Evolutionary conservation across 2,113 vertebrate species (phyloP), one percentile per base, ranked within the genome.

Genomic region (Proteles cristata): DNA sequence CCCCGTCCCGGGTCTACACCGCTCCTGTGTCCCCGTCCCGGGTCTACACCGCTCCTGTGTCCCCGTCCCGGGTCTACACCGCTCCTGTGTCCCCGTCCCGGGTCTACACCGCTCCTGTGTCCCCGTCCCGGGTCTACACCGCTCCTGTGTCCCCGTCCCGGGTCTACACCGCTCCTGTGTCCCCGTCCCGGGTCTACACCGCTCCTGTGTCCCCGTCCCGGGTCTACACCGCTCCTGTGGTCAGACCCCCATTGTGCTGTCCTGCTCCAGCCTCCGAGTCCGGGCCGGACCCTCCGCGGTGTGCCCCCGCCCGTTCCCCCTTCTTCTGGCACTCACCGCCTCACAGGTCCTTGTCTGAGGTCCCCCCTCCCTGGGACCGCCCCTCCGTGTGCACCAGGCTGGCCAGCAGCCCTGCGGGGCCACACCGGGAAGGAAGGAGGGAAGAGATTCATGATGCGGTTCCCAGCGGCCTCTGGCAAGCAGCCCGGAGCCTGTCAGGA

Each of bases 371-470:
- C 68, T 28, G 58, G 39, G 58, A 85, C 31, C 35, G 4, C 35
- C 26, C 58, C 35, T 69, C 58, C 9, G 5, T 61, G 0, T 0
- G 16, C 26, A 5, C 65, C 85, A 28, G 33, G 65, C n/a, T n/a
- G 35, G 50, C 69, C 21, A 26, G 45, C 77, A 58, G 14, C 80
- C 61, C 39, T 10, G 8, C 15, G 19, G 69, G 33, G 48, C 74
- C 85, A 50, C 16, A 5, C 11, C 9, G 5, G 85, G 25, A 73
- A 50, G 12, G 50, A 19, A 35, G 53, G 16, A 9, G 26, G 58
- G 23, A 6, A 43, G 68, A 76, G 58, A 39, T 7, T n/a, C 14
- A 0, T 11, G 33, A 1, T 7, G 14, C 5, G 0, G 66, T 2
- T 26, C 55, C n/a, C 58, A 0, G 45, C 4, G 2, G 9, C 10